These are phyloP conservation scores for Steinernema khuongi DNA, from an alignment of 1,140 invertebrate species.

Conservation along the genomic window DNA sequence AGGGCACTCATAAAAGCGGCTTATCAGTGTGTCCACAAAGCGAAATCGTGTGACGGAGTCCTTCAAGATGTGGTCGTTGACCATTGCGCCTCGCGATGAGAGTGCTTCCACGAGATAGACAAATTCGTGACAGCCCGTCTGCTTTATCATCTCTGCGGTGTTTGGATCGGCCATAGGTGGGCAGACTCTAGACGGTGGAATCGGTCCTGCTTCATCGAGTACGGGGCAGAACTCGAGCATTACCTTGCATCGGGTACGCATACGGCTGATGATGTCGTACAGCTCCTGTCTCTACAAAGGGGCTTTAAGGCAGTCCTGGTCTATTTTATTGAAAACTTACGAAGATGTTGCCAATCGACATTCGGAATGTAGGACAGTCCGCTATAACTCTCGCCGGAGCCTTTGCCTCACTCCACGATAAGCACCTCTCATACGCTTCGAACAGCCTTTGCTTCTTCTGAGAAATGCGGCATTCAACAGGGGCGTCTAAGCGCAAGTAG, in stretches of 20 bases:
- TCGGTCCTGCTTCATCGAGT: not conserved
- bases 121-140: not conserved
- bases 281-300: not conserved
- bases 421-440: not conserved
- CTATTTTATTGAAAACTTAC: not conserved
- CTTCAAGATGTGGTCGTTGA: conserved; percentile 20
- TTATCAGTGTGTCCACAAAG: not conserved
- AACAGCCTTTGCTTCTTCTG: not conserved
- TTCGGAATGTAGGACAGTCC: not conserved
- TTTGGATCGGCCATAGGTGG: not conserved
- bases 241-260: not conserved
- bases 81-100: conserved; percentile 2
- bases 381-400: not conserved
- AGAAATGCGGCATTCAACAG: not conserved
- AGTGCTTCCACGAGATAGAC: not conserved
- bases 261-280: not conserved
- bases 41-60: not conserved
- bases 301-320: not conserved
- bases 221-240: not conserved
- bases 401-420: not conserved
- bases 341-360: not conserved
- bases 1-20: not conserved
- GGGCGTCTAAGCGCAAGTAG: not conserved
- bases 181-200: not conserved
- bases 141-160: not conserved